These are phyloP conservation scores for Beaufortia kweichowensis DNA, from an alignment of 2,113 vertebrate species.

Conservation along the genomic window DNA sequence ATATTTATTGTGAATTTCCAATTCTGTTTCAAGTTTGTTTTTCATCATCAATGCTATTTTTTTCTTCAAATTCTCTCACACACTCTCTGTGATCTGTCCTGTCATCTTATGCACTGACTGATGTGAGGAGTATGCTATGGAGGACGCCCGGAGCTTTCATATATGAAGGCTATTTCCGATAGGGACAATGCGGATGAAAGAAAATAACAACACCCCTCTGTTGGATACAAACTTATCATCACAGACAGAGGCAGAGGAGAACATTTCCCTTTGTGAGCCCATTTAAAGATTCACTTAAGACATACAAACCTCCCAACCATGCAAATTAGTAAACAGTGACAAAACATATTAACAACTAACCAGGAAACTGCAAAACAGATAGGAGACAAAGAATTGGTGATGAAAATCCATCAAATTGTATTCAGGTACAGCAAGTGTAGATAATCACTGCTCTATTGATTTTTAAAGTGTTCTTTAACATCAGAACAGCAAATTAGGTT, in stretches of 20 bases:
- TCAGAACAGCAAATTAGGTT: constrained; percentile 24
- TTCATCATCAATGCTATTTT: constrained; percentile 42
- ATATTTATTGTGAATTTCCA: constrained; percentile 51
- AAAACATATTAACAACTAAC: constrained; percentile 19
- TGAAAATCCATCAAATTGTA: constrained; percentile 30
- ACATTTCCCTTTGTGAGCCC: constrained; percentile 16
- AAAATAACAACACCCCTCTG: constrained; percentile 27
- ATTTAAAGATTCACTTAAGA: constrained; percentile 19
- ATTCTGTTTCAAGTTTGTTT: constrained; percentile 49
- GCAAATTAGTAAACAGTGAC: constrained; percentile 20
- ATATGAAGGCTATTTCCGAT: constrained; percentile 19
- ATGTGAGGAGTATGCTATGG: constrained; percentile 37
- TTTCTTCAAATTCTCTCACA: constrained; percentile 4
- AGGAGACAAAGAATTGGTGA: constrained; percentile 7
- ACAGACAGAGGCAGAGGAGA: neutral
- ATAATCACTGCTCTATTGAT: constrained; percentile 36
- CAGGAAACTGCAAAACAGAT: constrained; percentile 31
- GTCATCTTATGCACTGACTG: constrained; percentile 41
- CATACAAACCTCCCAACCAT: neutral
- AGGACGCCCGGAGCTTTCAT: constrained; percentile 33
- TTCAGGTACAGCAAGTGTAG: constrained; percentile 9
- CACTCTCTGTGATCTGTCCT: constrained; percentile 47
- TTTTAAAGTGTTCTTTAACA: constrained; percentile 26
- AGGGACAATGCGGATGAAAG: constrained; percentile 33
- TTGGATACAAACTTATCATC: constrained; percentile 11